These are phyloP conservation scores for Meles meles DNA, from an alignment of 2,113 vertebrate species.

Conservation along the genomic window DNA sequence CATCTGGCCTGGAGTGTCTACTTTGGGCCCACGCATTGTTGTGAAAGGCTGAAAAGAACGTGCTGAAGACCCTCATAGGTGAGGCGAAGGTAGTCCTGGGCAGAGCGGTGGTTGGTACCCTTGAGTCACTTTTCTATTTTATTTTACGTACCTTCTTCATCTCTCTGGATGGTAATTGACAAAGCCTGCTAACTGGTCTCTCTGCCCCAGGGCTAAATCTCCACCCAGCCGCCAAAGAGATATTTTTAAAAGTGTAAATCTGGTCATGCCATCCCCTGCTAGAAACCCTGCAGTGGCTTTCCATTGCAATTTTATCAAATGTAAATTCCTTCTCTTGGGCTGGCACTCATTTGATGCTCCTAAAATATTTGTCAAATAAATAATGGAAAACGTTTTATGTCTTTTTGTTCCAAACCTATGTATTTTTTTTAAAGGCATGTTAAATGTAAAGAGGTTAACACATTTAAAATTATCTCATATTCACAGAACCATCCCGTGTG, in stretches of 20 bases:
- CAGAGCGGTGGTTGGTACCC: neutral
- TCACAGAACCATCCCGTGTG: neutral
- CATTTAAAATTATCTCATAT: neutral
- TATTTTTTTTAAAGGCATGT: neutral
- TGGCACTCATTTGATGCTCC: neutral
- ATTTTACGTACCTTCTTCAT: neutral
- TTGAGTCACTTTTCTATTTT: neutral
- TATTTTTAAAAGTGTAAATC: slow-evolving; percentile 44
- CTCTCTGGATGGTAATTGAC: neutral
- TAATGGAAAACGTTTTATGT: neutral
- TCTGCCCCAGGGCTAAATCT: neutral
- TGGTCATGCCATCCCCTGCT: neutral
- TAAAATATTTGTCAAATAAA: neutral
- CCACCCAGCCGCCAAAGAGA: neutral
- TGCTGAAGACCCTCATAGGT: neutral
- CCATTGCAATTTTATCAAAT: neutral
- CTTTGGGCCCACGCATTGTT: neutral
- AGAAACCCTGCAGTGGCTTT: neutral
- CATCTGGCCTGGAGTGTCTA: neutral
- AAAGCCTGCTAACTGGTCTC: neutral
- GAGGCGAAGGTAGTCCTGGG: neutral
- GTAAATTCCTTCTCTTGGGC: neutral
- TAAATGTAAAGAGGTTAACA: neutral
- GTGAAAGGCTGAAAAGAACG: neutral
- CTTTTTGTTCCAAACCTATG: neutral